Evolutionary conservation across 2,113 vertebrate genomes (phyloP).

Genomic region (Eolophus roseicapilla): DNA sequence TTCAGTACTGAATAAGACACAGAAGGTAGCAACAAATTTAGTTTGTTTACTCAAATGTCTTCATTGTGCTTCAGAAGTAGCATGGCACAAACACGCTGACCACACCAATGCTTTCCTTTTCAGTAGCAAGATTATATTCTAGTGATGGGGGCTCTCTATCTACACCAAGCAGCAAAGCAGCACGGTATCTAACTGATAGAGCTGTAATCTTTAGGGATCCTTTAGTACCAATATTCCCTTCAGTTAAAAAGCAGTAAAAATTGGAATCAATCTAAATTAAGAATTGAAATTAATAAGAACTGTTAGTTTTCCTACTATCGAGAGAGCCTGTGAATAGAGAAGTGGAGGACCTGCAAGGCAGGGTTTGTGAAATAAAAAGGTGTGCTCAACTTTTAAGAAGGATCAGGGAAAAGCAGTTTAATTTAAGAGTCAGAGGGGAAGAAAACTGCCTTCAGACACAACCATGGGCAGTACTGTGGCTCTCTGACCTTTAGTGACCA

Average conservation of each 20-base stretch:
- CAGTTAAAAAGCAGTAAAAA: neutral
- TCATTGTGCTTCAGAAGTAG: neutral
- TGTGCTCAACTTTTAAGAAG: neutral
- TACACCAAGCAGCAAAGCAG: neutral
- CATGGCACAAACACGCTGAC: neutral
- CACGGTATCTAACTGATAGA: neutral
- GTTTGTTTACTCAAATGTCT: neutral
- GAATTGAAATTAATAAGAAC: neutral
- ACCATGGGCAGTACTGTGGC: neutral
- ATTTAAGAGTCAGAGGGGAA: neutral
- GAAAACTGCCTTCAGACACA: neutral
- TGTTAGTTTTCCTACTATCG: neutral
- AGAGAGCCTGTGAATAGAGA: neutral
- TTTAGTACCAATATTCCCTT: neutral
- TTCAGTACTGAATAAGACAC: neutral
- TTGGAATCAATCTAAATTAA: neutral
- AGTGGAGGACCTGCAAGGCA: neutral
- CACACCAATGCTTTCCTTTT: neutral
- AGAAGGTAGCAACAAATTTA: neutral
- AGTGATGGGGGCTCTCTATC: neutral
- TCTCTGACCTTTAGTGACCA: neutral
- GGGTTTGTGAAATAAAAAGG: neutral
- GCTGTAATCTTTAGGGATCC: neutral
- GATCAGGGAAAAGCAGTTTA: neutral
- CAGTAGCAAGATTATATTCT: rapidly evolving